phyloP scores from a whole-genome alignment of 2,888 invertebrate genomes.

The Carterocephalus palaemon region DNA sequence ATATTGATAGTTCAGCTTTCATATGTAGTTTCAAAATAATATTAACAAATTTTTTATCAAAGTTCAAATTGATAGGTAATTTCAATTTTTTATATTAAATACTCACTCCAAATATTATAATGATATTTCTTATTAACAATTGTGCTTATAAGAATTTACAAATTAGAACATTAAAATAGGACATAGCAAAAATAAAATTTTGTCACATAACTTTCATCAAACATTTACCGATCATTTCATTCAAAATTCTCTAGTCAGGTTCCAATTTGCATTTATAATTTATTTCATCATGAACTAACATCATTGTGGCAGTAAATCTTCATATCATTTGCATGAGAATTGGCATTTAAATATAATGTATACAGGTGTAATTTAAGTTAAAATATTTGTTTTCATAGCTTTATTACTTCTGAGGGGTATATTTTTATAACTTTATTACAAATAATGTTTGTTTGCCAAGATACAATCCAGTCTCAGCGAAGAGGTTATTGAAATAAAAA shows the following conservation, averaged over 20 bases:
- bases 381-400: conserved; percentile 27
- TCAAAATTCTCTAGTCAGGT: conserved; percentile 73
- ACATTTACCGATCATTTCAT: conserved; percentile 25
- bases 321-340: conserved; percentile 69
- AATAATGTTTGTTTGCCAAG: too few relatives aligned
- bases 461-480: neutral
- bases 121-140: neutral
- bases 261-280: conserved; percentile 72
- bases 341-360: conserved; percentile 49
- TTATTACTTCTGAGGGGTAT: conserved; percentile 10
- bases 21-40: too few relatives aligned
- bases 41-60: too few relatives aligned
- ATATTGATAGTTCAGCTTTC: too few relatives aligned
- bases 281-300: conserved; percentile 42
- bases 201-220: neutral
- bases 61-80: too few relatives aligned
- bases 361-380: conserved; percentile 31
- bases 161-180: too few relatives aligned
- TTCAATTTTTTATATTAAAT: too few relatives aligned
- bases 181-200: too few relatives aligned
- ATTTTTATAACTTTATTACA: conserved; percentile 15
- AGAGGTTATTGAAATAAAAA: conserved; percentile 11
- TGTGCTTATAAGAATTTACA: too few relatives aligned
- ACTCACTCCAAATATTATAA: too few relatives aligned
- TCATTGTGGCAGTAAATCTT: conserved; percentile 29